Base-by-base conservation (phyloP, 2,797 vertebrate genomes). In the Austrolebias charrua region DNA sequence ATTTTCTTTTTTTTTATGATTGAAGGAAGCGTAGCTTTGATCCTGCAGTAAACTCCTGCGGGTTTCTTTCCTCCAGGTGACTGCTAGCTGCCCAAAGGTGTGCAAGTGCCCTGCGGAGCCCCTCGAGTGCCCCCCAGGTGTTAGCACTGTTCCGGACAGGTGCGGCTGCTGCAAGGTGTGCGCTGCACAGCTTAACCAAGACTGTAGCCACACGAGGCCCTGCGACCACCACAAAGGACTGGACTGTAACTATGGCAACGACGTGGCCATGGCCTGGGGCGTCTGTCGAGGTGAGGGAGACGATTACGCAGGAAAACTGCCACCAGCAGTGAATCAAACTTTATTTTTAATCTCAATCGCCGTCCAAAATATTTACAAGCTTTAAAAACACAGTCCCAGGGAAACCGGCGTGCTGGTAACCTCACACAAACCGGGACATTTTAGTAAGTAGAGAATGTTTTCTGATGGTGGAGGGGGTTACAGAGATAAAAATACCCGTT, bases 181-280 rank as follows among this genome's bases (percentile, higher is more conserved):
- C 10, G 90, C 92, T 0, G 86, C 87, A 6, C 93, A 94, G 79
- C 91, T 94, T 1, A 92, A 93, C 66, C 89, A 94, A 54, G 92
- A 94, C 84, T 94, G 93, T 60, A 74, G 81, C 62, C 60, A 62
- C 20, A 43, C 9, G 4, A 86, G 66, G 48, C 93, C 92, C 10
- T 94, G 93, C 24, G 93, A 94, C 69, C 91, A 88, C 79, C 90
- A 93, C 86, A 94, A 92, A 85, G 93, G 93, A 43, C 89, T 94
- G 73, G 90, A 93, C 82, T 94, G 93, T 75, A 93, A 94, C 75
- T 92, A 90, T 3, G 92, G 93, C 73, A 93, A 93, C 1, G 89
- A 93, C 19, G 81, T 90, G 58, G 82, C 76, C 51, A 67, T 84
- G 55, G 77, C 63, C 59, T 77, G 66, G 78, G 92, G 93, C 75